Evolutionary conservation across 2,113 vertebrate species (phyloP).

Genomic region (Microtus richardsoni): DNA sequence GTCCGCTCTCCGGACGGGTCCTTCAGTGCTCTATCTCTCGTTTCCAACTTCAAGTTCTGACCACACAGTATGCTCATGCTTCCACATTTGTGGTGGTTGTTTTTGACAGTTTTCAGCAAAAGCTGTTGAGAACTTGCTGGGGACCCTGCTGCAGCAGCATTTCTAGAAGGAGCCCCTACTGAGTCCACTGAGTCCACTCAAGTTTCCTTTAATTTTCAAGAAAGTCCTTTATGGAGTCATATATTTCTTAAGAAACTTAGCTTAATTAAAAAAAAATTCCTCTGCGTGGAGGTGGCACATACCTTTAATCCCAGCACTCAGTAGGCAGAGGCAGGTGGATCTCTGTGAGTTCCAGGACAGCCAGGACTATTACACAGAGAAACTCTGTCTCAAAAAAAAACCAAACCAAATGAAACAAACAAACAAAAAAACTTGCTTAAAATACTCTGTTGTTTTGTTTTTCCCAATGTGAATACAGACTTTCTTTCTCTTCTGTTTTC

Average conservation of each 20-base stretch:
- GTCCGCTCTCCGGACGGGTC: not conserved
- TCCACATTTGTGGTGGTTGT: conserved; percentile 14
- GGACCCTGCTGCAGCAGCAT: not conserved
- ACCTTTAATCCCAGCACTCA: no score
- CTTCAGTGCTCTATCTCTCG: not conserved
- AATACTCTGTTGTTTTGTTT: conserved; percentile 20
- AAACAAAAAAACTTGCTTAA: not conserved
- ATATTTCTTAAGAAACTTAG: not conserved
- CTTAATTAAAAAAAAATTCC: no score
- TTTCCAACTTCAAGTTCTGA: conserved; percentile 15
- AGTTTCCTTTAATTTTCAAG: conserved; percentile 21
- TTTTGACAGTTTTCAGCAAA: conserved; percentile 47
- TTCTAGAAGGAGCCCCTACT: not conserved
- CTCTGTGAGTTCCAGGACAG: no score
- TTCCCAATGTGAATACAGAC: not conserved
- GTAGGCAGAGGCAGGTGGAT: no score
- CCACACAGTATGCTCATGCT: not conserved
- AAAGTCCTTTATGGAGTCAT: not conserved
- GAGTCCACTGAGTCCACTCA: not conserved
- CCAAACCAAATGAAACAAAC: no score
- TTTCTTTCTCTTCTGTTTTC: conserved; percentile 8
- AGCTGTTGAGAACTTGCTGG: not conserved
- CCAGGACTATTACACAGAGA: no score
- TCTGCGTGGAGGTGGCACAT: no score
- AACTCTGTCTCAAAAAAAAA: no score